Evolutionary conservation across 2,113 vertebrate genomes (phyloP).

Genomic region (Lophius piscatorius): DNA sequence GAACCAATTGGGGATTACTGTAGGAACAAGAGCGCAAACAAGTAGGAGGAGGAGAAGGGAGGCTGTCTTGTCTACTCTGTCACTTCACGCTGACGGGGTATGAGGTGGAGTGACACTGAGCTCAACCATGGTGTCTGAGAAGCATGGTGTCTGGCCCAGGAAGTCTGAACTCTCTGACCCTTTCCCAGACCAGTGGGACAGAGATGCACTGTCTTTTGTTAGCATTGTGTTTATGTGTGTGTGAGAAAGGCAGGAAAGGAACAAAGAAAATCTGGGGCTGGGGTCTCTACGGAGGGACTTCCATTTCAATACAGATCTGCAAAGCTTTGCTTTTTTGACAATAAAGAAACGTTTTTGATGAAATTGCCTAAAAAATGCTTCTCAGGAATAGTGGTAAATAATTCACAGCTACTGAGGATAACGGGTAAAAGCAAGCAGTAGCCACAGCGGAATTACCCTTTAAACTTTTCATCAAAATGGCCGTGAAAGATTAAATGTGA

Average conservation of each 20-base stretch:
- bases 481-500: background rate
- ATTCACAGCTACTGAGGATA: slow-evolving; percentile 32
- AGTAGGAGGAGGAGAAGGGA: slow-evolving; percentile 1
- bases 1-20: slow-evolving; percentile 59
- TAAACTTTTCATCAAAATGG: slow-evolving; percentile 1
- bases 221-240: slow-evolving; percentile 52
- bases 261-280: slow-evolving; percentile 13
- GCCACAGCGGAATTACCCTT: slow-evolving; percentile 26
- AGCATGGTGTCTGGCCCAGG: slow-evolving; percentile 55
- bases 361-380: slow-evolving; percentile 60
- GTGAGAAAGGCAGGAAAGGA: slow-evolving; percentile 8
- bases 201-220: slow-evolving; percentile 51
- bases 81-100: slow-evolving; percentile 76
- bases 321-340: slow-evolving; percentile 57
- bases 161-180: slow-evolving; percentile 61
- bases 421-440: slow-evolving; percentile 33
- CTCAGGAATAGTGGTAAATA: slow-evolving; percentile 51
- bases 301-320: slow-evolving; percentile 59
- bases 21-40: slow-evolving; percentile 37
- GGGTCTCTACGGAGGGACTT: slow-evolving; percentile 53
- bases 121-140: slow-evolving; percentile 64
- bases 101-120: slow-evolving; percentile 76
- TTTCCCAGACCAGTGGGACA: slow-evolving; percentile 44
- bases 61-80: slow-evolving; percentile 60
- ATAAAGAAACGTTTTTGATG: slow-evolving; percentile 53